Conservation (phyloP, 2,888 invertebrate genomes). For the Mythimna ferrago region DNA sequence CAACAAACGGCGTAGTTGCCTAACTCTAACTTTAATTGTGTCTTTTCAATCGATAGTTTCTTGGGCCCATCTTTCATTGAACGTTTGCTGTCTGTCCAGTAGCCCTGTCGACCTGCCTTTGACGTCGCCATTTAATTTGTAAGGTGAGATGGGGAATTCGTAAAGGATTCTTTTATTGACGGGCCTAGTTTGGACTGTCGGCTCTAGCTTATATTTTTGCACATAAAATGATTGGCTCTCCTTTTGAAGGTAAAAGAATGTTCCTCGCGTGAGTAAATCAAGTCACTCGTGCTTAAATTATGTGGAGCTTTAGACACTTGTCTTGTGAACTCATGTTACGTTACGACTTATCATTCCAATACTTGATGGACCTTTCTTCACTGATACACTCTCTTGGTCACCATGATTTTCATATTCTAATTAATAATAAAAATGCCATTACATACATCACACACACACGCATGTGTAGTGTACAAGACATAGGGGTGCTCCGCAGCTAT, state of each 20-base stretch:
- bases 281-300: constrained; percentile 19
- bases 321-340: neutral
- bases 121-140: constrained; percentile 68
- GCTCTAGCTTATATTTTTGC: constrained; percentile 33
- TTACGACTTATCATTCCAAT: neutral
- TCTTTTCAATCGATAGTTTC: constrained; percentile 90
- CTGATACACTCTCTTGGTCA: neutral
- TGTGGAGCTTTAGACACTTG: constrained; percentile 7
- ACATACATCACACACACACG: constrained; percentile 21
- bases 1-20: constrained; percentile 88
- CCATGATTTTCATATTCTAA: constrained; percentile 17
- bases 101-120: constrained; percentile 65
- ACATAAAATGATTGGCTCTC: constrained; percentile 29
- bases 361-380: no score
- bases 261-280: constrained; percentile 17
- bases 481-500: constrained; percentile 66
- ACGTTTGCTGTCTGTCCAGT: constrained; percentile 67
- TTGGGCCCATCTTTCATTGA: constrained; percentile 77
- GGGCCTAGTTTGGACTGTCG: constrained; percentile 36
- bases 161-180: constrained; percentile 63
- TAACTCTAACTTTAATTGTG: constrained; percentile 91
- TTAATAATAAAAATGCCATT: constrained; percentile 44
- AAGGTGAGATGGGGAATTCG: constrained; percentile 57
- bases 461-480: constrained; percentile 57
- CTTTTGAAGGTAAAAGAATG: constrained; percentile 28